Evolutionary conservation across 2,113 vertebrate genomes (phyloP).

Genomic region (Furnarius figulus): DNA sequence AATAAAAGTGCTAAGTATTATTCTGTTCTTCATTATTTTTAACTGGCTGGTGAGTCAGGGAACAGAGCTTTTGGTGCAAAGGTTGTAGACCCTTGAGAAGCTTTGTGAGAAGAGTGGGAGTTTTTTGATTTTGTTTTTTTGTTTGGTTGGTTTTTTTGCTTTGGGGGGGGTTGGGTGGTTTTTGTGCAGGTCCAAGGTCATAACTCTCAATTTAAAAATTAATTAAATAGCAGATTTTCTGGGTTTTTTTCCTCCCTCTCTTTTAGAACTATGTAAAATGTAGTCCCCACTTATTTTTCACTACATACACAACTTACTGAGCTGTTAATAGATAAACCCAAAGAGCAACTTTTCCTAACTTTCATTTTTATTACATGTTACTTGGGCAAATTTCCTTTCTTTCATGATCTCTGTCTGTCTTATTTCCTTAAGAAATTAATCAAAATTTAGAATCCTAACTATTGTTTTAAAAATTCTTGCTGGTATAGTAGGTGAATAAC

Average conservation of each 20-base stretch:
- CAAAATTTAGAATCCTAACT: not conserved
- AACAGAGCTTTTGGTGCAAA: not conserved
- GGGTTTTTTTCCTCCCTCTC: not conserved
- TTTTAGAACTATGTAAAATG: not conserved
- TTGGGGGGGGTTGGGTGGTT: not conserved
- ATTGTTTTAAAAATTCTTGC: not conserved
- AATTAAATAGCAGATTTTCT: not conserved
- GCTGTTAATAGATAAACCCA: not conserved
- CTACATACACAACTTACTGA: not conserved
- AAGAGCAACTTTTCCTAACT: not conserved
- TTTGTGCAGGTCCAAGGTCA: not conserved
- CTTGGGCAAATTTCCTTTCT: not conserved
- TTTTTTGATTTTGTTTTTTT: no score
- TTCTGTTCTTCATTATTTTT: not conserved
- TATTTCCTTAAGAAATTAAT: not conserved
- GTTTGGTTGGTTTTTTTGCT: not conserved
- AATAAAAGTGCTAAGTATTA: not conserved
- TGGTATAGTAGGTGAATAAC: not conserved
- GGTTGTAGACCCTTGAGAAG: not conserved
- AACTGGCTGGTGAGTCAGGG: not conserved
- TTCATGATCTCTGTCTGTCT: not conserved
- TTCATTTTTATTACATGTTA: not conserved
- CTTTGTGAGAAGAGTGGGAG: not conserved
- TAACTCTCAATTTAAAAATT: not conserved
- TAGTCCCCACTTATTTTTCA: not conserved